These are phyloP conservation scores for Barypeithes pellucidus DNA, from an alignment of 2,888 invertebrate genomes.

Conservation along the genomic window DNA sequence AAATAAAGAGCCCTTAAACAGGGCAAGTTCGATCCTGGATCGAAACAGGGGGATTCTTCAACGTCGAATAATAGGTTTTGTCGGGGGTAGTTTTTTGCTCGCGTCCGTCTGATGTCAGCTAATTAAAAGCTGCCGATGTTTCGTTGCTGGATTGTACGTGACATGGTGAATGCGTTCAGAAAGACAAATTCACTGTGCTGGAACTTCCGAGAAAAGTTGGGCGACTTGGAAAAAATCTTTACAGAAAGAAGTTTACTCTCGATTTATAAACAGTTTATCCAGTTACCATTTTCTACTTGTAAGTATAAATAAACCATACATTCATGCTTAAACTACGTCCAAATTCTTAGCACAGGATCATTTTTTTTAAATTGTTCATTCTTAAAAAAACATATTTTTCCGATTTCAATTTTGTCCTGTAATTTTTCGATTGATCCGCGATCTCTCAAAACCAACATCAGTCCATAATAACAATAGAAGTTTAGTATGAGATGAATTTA, in stretches of 20 bases:
- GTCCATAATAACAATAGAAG: no score
- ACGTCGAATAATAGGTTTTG: conserved; percentile 49
- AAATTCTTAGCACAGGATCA: no score
- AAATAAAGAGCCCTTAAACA: neutral
- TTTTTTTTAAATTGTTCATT: no score
- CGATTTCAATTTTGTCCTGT: no score
- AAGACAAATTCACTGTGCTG: conserved; percentile 37
- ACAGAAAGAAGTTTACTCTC: neutral
- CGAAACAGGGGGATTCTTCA: conserved; percentile 42
- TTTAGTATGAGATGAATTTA: no score
- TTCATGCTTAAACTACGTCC: no score
- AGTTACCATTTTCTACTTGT: no score
- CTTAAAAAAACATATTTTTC: no score
- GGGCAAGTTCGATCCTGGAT: conserved; percentile 33
- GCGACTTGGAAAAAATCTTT: conserved; percentile 5
- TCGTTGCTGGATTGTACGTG: conserved; percentile 48
- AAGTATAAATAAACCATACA: no score
- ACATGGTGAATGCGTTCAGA: conserved; percentile 37
- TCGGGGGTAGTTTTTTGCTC: conserved; percentile 42
- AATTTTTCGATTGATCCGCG: no score
- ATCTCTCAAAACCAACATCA: no score
- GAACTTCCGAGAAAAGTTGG: neutral
- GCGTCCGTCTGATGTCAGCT: conserved; percentile 48
- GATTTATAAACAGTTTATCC: no score
- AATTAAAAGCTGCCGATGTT: conserved; percentile 52